Evolutionary conservation across 2,888 invertebrate genomes (phyloP), one percentile per base, ranked within the genome.

Genomic region (Nemoura dubitans): DNA sequence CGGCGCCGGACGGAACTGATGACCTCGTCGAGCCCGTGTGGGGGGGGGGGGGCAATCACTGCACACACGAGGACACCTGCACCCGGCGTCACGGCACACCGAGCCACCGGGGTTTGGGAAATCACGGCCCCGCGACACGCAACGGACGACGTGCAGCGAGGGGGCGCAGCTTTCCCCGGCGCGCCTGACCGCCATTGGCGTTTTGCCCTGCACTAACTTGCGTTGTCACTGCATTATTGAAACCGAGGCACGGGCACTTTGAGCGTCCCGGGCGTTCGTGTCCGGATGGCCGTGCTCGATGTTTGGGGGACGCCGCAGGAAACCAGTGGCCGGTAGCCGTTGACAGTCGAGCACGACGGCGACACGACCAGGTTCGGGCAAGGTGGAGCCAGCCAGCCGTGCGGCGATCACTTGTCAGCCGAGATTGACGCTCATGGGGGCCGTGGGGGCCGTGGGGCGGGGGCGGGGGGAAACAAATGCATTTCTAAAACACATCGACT

Each of bases 401-500:
- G 59, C 59, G 2, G 16, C 21, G 59, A 59, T 59, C 59, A 59
- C 59, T 59, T 59, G 59, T 59, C 59, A 59, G 59, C 21, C 21
- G 59, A 59, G 59, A 59, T 59, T 59, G 59, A 59, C 59, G 59
- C 59, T 59, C 59, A 16, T 3, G 16, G 59, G 21, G 16, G 59
- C 10, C 59, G 6, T 6, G 10, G 36, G 59, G 59, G 21, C 59
- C 16, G 10, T 7, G 59, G 59, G 59, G 59, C 2, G 59, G 16
- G 59, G 59, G 16, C 21, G 59, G 59, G 59, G 59, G 59, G 59
- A 59, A 59, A 59, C 59, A 59, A 59, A 59, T 59, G 59, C 59
- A 59, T 59, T 59, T 59, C 59, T 59, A 59, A 59, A 59, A 59
- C 59, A 59, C 59, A 59, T 59, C 59, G 59, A 59, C 59, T 59